Base-by-base conservation (phyloP, 2,888 invertebrate genomes). In the Cataglyphis cursor region DNA sequence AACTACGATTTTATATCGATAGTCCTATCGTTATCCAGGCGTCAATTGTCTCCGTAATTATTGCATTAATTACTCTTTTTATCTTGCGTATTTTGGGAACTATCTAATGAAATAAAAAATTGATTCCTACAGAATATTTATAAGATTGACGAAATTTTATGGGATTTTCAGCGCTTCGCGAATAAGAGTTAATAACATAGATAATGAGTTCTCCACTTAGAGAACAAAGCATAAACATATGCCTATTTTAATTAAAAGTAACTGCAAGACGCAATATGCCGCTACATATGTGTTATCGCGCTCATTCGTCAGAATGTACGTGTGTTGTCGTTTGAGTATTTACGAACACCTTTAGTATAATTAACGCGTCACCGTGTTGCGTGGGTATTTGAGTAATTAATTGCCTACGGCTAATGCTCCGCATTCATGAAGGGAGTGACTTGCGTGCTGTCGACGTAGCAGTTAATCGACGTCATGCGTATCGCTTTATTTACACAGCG, bases 321-420 rank as follows among this genome's bases (percentile, higher is more conserved):
- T 59, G 44, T 57, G 38, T 57, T 78, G 57, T 70, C 70, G 78
- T 80, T 80, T 44, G 59, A 44, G 59, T 72, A 72, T 80, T 80
- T 72, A 59, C 72, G n/a, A 72, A 64, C 59, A 31, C 81, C 70
- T 59, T 64, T 65, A 82, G 75, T 74, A 81, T 83, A 87, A 88
- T 88, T 82, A 81, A 81, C 81, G 85, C 83, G 85, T 84, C 84
- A 85, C 68, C 76, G 83, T 81, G 76, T 81, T 74, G 35, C 82
- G 85, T 73, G 81, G 78, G 68, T 68, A 70, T 73, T 74, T 84
- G 59, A 86, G 80, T 89, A 89, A 89, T 89, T 89, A 89, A 89
- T 89, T 83, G 81, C 82, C 82, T 65, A 75, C 64, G 81, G 81
- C 61, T 85, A 85, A 87, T 89, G 85, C 78, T 81, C 85, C 81